Evolutionary conservation across 2,113 vertebrate genomes (phyloP), one percentile per base, ranked within the genome.

Genomic region (Protobothrops mucrosquamatus): DNA sequence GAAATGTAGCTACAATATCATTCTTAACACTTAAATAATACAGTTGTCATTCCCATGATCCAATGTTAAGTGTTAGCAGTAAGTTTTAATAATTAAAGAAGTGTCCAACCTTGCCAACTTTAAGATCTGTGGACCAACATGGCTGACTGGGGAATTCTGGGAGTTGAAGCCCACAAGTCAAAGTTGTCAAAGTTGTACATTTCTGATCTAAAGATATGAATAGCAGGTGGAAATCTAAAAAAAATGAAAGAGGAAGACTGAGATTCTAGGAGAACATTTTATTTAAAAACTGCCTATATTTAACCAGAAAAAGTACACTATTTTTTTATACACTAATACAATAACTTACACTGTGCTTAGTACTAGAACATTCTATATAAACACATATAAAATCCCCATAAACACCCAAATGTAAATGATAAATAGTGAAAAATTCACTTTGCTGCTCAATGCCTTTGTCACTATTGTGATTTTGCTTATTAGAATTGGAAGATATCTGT

Each of bases 261-360:
- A 22, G 0, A 7, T 96, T 96, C 97, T 95, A 96, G 92, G 95
- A 97, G 94, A 96, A 93, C 96, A 97, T 96, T 98, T 98, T 98
- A 98, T 97, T 98, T 96, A 96, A 94, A 98, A 98, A 98, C 91
- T 96, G 92, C 48, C 91, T 96, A 98, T 95, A 97, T 95, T 96
- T 97, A 97, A 96, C 95, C 97, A 97, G 97, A 97, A 96, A n/a
- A 91, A 93, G 95, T 96, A 97, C 46, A 95, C 93, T 95, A 94
- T 96, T 97, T 97, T 96, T 96, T 96, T 97, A 96, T 97, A 97
- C 94, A 97, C 96, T 96, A 97, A 97, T 95, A 97, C 94, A 98
- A 4, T 96, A 97, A 97, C 93, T 97, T 97, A 97, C 96, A 95
- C 61, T 85, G 95, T 96, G 96, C 94, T 97, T 97, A 95, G 92